Conservation (phyloP, 2,113 vertebrate species). For the Oryzias javanicus region DNA sequence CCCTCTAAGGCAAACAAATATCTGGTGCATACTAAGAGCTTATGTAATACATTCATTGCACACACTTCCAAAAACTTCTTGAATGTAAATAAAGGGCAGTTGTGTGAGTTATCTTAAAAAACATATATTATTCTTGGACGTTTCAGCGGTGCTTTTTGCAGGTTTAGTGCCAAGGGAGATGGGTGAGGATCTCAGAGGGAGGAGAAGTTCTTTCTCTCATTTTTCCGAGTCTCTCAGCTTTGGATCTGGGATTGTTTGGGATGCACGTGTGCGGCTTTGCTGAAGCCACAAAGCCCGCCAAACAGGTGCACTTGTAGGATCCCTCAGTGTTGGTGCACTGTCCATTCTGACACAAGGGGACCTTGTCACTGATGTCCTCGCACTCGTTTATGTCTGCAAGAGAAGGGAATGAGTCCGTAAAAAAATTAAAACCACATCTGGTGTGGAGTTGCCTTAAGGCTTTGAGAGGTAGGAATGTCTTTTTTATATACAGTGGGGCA, state of each 20-base stretch:
- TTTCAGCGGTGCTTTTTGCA: constrained; percentile 64
- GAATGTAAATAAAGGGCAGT: constrained; percentile 27
- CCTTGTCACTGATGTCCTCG: constrained; percentile 84
- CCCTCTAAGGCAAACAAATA: constrained; percentile 73
- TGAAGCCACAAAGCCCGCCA: constrained; percentile 80
- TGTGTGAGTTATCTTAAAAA: constrained; percentile 6
- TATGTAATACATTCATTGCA: constrained; percentile 69
- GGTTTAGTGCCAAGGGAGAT: constrained; percentile 54
- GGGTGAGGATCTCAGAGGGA: constrained; percentile 21
- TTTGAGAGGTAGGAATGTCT: too few relatives aligned
- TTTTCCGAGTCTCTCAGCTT: constrained; percentile 42
- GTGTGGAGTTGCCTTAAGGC: not conserved
- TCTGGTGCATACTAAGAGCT: constrained; percentile 53
- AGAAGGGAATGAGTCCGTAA: constrained; percentile 25
- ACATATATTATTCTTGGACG: constrained; percentile 36
- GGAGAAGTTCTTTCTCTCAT: constrained; percentile 52
- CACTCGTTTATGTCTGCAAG: constrained; percentile 91
- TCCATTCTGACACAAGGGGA: constrained; percentile 83
- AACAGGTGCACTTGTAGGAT: constrained; percentile 89
- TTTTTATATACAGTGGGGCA: too few relatives aligned
- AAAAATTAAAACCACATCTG: constrained; percentile 35
- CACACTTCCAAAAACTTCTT: constrained; percentile 57
- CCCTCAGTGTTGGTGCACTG: constrained; percentile 89
- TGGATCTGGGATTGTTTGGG: constrained; percentile 68
- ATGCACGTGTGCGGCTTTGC: constrained; percentile 83